Evolutionary conservation across 1,140 invertebrate species (phyloP), one percentile per base, ranked within the genome.

Genomic region (Rhizoglyphus robini): DNA sequence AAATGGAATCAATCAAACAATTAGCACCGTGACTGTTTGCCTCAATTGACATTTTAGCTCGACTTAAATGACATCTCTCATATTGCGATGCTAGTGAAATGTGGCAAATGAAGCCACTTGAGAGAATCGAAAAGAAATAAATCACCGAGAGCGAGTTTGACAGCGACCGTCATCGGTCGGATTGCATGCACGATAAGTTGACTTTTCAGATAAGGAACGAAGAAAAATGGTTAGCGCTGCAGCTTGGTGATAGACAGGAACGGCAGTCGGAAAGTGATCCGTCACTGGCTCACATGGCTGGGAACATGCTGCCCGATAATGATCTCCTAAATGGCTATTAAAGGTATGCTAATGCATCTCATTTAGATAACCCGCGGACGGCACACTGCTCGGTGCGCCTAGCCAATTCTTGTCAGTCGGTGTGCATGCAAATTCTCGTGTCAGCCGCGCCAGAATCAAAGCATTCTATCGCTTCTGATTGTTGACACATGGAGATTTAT

Each of bases 271-370:
- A 27, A 54, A 54, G 51, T 27, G 51, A 54, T 54, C 51, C 23
- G 51, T 54, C 51, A 32, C n/a, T n/a, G n/a, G n/a, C n/a, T n/a
- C 8, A 32, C 51, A 25, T 23, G 8, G 51, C 8, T 54, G 51
- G 51, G 51, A 54, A 54, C 51, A 54, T 23, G 51, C 8, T 5
- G 8, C 8, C 23, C 31, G 51, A 54, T 54, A 8, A 20, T 54
- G 51, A 54, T 54, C 51, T 54, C 23, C 51, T 54, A 54, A 54
- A 54, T 54, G 51, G 51, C 51, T 54, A 54, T 25, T 54, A 54
- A 54, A 20, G 51, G 8, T 54, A 8, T 5, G 8, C 20, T 20
- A 15, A 32, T 20, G 51, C 51, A 54, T 54, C 51, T 54, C 51
- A 54, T 54, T 54, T 54, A 54, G 51, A 54, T 54, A 54, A n/a